Conservation (phyloP, 2,888 invertebrate genomes). For the Germaria angustata region DNA sequence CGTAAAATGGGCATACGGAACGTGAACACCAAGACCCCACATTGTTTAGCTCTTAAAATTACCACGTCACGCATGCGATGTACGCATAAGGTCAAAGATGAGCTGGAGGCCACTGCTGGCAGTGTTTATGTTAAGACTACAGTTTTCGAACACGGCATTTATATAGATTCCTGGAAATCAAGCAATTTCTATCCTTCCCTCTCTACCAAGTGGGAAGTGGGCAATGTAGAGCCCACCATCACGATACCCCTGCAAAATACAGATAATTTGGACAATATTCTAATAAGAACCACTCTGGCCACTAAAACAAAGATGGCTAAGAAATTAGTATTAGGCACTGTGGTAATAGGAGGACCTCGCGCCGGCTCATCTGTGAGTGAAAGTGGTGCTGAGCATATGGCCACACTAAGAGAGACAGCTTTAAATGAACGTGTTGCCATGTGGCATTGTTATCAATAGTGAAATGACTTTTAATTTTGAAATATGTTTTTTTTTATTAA, state of each 20-base stretch:
- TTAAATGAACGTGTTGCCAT: conserved; percentile 75
- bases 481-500: background rate
- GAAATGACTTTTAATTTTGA: conserved; percentile 8
- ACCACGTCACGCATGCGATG: conserved; percentile 79
- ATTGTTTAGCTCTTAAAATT: conserved; percentile 72
- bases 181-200: conserved; percentile 87
- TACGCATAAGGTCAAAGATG: conserved; percentile 79
- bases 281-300: conserved; percentile 77
- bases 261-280: conserved; percentile 75
- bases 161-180: conserved; percentile 85
- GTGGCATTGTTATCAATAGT: conserved; percentile 79
- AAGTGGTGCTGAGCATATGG: conserved; percentile 75
- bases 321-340: conserved; percentile 78
- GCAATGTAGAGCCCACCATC: conserved; percentile 74
- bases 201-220: conserved; percentile 86
- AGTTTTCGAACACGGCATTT: conserved; percentile 85
- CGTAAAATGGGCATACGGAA: conserved; percentile 76
- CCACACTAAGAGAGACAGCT: conserved; percentile 71
- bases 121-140: conserved; percentile 89
- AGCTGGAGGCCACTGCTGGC: conserved; percentile 78
- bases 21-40: conserved; percentile 67
- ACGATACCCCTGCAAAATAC: conserved; percentile 74
- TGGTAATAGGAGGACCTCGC: conserved; percentile 71
- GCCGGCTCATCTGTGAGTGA: conserved; percentile 64
- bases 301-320: conserved; percentile 79